Base-by-base conservation (phyloP, 2,888 invertebrate genomes). In the Tachina grossa region DNA sequence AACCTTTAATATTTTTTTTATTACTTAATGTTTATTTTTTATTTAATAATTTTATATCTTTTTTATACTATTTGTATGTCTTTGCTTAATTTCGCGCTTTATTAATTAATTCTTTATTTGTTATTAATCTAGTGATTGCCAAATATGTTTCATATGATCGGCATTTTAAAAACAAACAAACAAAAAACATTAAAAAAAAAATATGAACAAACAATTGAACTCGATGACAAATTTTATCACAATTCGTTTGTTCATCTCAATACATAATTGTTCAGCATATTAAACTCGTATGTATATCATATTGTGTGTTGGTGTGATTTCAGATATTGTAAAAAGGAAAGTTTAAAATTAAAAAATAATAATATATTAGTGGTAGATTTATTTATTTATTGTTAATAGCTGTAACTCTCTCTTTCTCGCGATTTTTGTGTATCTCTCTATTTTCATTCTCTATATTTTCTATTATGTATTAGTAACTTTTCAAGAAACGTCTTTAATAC, bases 401-500 rank as follows among this genome's bases (percentile, higher is more conserved):
- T 41, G 59, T 71, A 66, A 77, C 65, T 65, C 39, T 49, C 43
- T 53, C 19, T 72, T 10, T 75, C 22, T 45, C 45, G 10, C 1
- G 2, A 13, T 22, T 2, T 31, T 11, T 22, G 5, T 55, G 6
- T 55, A 16, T 16, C 57, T 68, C 49, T 45, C 49, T 31, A 4
- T 49, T 41, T 10, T 63, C 9, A 22, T 63, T 16, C 31, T 11
- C 13, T 49, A n/a, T 59, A 57, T 19, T 65, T 65, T n/a, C 49
- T 76, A 68, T 1, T 68, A 68, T 1, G n/a, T 68, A 16, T 68
- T 61, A 75, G 45, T 59, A 68, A 78, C 39, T 66, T 72, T 69
- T 83, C 53, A 74, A 72, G 72, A 80, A 83, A 85, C 83, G 79
- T 83, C 79, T 79, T 79, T 85, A 85, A 85, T 85, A 85, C 85